phyloP scores from a whole-genome alignment of 2,113 vertebrate genomes.

The Tenebrosternarchus preto region DNA sequence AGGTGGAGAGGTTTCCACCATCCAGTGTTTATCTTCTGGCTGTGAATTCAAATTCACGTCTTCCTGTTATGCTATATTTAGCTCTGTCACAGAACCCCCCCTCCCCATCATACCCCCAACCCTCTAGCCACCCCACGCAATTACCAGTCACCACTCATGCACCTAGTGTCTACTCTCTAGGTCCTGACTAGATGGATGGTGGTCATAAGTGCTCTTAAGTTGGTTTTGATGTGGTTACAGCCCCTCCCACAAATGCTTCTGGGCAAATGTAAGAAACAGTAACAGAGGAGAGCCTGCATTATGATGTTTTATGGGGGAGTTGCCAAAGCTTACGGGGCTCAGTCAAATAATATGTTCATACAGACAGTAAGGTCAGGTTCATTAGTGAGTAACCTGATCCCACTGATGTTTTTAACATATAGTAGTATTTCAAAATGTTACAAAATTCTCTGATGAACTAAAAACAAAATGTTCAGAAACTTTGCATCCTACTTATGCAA shows the following conservation, averaged over 20 bases:
- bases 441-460: too few relatives aligned
- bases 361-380: conserved; percentile 33
- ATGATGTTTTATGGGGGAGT: conserved; percentile 34
- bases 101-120: not conserved
- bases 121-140: not conserved
- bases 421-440: too few relatives aligned
- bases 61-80: conserved; percentile 34
- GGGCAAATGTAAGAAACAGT: conserved; percentile 61
- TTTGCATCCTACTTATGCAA: too few relatives aligned
- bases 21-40: conserved; percentile 15
- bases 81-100: conserved; percentile 7
- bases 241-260: conserved; percentile 63
- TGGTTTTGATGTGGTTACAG: conserved; percentile 65
- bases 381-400: too few relatives aligned
- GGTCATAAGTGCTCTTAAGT: conserved; percentile 57
- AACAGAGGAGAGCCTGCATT: conserved; percentile 48
- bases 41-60: conserved; percentile 10
- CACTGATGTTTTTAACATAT: too few relatives aligned
- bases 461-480: too few relatives aligned
- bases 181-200: conserved; percentile 45
- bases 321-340: conserved; percentile 42
- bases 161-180: conserved; percentile 37
- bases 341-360: conserved; percentile 35
- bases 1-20: conserved; percentile 17
- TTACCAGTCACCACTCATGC: not conserved